These are phyloP conservation scores for Macrophya annulata DNA, from an alignment of 2,888 invertebrate genomes.

Conservation along the genomic window DNA sequence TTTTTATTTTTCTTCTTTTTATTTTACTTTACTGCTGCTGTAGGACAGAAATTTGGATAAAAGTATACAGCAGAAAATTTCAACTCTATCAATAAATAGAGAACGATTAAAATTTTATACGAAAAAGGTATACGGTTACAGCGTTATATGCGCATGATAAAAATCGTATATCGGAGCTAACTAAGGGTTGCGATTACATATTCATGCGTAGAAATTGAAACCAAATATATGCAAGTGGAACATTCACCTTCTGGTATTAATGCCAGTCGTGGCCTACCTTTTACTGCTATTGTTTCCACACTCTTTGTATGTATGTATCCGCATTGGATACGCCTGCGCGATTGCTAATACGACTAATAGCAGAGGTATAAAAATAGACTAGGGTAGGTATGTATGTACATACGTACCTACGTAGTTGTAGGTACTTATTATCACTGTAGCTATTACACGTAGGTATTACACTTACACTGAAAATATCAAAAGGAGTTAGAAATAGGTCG, in stretches of 20 bases:
- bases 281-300: constrained; percentile 9
- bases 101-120: neutral
- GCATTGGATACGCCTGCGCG: constrained; percentile 31
- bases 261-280: neutral
- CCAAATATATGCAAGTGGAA: constrained; percentile 43
- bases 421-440: neutral
- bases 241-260: constrained; percentile 1
- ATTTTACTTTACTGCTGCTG: too few species aligned
- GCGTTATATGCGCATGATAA: neutral
- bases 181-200: constrained; percentile 29
- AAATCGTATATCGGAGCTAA: neutral
- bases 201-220: constrained; percentile 48
- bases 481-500: neutral
- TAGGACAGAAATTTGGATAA: neutral
- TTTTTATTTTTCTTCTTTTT: neutral
- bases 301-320: neutral
- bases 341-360: constrained; percentile 30
- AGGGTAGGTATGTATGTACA: constrained; percentile 12
- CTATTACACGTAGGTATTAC: neutral
- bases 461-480: neutral
- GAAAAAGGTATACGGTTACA: neutral
- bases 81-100: neutral
- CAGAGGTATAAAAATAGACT: neutral
- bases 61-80: neutral
- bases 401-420: neutral